Evolutionary conservation across 2,113 vertebrate genomes (phyloP), one percentile per base, ranked within the genome.

Genomic region (Apistogramma diplotaenia): DNA sequence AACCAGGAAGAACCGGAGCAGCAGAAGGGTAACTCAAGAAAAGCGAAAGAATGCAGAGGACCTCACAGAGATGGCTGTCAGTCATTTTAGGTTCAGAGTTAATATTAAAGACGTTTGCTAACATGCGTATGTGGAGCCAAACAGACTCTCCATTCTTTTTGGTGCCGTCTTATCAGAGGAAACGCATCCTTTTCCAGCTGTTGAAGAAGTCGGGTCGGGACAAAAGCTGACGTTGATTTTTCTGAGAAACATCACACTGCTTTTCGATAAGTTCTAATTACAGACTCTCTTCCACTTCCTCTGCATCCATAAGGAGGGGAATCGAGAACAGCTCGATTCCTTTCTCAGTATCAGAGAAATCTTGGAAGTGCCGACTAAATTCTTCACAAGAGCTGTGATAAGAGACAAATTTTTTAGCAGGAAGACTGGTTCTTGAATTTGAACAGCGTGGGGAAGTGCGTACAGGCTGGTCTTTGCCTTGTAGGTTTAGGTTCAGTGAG

Each of bases 91-190:
- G 43, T 46, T 46, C 43, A 46, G 40, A 1, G 13, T 46, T 46
- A 5, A 46, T 15, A 15, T 15, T 16, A 16, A 46, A 3, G 18
- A 16, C 6, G 12, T 43, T 6, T 85, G 60, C 46, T 87, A 56
- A 76, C 77, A 81, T 65, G 76, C 31, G 53, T 74, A 76, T 70
- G 43, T 54, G 31, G 61, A 85, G 83, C 83, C 70, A 21, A 88
- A 84, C 35, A 86, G 62, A 60, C 81, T 82, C 21, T 8, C 8
- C 33, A 79, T 76, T 80, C 46, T 74, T 85, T 77, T 80, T 56
- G 72, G 8, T 83, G 65, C 8, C 2, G 23, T 27, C 58, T 16
- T 31, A 60, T 33, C 29, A 60, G 58, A 60, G 58, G 58, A 33
- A 60, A 83, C 76, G 72, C 85, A 16, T 16, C 40, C 15, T 76